These are phyloP conservation scores for Avahi laniger DNA, from an alignment of 2,797 vertebrate genomes.

Conservation along the genomic window DNA sequence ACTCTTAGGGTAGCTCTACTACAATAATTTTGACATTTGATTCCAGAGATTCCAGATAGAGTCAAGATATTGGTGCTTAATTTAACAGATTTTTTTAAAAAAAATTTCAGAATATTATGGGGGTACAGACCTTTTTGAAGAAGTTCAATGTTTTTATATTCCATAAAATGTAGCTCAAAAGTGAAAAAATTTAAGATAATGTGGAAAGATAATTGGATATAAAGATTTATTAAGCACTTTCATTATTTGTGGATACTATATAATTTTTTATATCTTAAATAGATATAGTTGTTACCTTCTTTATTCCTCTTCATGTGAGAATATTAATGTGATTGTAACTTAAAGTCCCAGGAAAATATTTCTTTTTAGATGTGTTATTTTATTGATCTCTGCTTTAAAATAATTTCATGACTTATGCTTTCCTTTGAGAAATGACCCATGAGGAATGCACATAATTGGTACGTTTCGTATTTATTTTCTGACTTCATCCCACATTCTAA, in stretches of 20 bases:
- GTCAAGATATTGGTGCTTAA: not conserved
- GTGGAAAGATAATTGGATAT: conserved; percentile 40
- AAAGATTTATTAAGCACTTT: conserved; percentile 63
- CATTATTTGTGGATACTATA: conserved; percentile 55
- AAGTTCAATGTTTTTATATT: conserved; percentile 3
- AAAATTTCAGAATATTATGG: too few species aligned
- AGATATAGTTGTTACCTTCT: not conserved
- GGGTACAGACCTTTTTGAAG: not conserved
- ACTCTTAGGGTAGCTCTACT: not conserved
- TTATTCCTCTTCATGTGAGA: not conserved
- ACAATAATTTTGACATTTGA: too few species aligned
- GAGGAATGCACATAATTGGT: conserved; percentile 9
- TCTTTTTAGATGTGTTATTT: conserved; percentile 12
- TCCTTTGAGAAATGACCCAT: not conserved
- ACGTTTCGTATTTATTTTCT: conserved; percentile 42
- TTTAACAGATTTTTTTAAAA: not conserved
- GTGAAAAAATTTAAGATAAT: conserved; percentile 21
- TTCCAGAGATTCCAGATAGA: not conserved
- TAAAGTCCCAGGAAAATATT: conserved; percentile 19
- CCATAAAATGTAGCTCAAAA: conserved; percentile 36
- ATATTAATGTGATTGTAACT: conserved; percentile 4
- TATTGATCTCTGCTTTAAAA: conserved; percentile 47
- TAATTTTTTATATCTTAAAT: conserved; percentile 40
- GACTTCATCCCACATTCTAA: conserved; percentile 17
- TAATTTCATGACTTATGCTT: not conserved